phyloP scores from a whole-genome alignment of 2,113 vertebrate genomes.

The Bufo bufo region DNA sequence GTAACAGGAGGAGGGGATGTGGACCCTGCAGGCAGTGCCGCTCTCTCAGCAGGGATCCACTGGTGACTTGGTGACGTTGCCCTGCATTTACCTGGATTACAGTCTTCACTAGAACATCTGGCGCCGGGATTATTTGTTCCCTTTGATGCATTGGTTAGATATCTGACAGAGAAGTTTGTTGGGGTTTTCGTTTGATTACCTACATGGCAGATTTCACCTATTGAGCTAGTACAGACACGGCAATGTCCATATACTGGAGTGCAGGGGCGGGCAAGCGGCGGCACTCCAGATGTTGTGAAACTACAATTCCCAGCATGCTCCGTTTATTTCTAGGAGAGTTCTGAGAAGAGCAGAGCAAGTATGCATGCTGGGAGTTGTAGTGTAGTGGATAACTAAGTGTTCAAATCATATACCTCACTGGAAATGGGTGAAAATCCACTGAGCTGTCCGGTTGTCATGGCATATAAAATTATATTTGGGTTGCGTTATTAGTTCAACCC shows the following conservation, averaged over 20 bases:
- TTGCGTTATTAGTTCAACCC: no score
- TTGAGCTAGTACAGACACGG: not conserved
- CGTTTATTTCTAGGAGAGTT: no score
- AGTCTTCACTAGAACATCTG: slow-evolving; percentile 14
- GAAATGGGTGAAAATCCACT: not conserved
- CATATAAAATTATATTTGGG: no score
- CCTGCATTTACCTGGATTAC: slow-evolving; percentile 24
- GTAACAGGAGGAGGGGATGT: slow-evolving; percentile 14
- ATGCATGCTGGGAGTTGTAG: no score
- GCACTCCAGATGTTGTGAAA: no score
- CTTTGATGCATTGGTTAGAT: not conserved
- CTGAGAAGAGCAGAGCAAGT: no score
- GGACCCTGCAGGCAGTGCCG: slow-evolving; percentile 38
- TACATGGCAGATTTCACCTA: not conserved
- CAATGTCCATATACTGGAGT: no score
- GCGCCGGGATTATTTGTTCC: not conserved
- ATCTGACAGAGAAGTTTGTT: not conserved
- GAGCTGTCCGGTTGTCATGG: no score
- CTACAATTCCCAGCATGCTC: no score
- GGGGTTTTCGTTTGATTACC: not conserved
- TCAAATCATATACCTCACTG: no score
- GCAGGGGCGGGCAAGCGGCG: no score
- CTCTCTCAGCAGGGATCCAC: not conserved
- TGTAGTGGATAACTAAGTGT: no score
- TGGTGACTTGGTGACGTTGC: slow-evolving; percentile 37